These are phyloP conservation scores for Timandra comae DNA, from an alignment of 2,888 invertebrate genomes.

Conservation along the genomic window DNA sequence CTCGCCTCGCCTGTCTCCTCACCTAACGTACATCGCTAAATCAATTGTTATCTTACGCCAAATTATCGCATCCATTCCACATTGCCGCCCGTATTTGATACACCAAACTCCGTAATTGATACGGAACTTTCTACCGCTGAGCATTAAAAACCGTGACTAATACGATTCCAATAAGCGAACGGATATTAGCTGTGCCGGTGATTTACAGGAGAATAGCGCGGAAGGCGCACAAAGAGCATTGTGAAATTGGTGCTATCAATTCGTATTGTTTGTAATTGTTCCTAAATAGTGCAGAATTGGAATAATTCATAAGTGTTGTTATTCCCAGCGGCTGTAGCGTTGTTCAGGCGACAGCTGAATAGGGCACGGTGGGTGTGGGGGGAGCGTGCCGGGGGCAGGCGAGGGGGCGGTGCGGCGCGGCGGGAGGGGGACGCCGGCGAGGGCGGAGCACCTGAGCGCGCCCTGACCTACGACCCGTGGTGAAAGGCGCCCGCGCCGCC, in stretches of 20 bases:
- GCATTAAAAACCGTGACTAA: slow-evolving; percentile 25
- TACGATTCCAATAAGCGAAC: slow-evolving; percentile 24
- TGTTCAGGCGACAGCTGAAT: slow-evolving; percentile 68
- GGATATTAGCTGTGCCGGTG: slow-evolving; percentile 23
- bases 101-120: slow-evolving; percentile 18
- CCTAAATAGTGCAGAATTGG: slow-evolving; percentile 57
- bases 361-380: slow-evolving; percentile 57
- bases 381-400: slow-evolving; percentile 32
- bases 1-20: slow-evolving; percentile 29
- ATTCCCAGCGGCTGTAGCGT: slow-evolving; percentile 59
- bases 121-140: slow-evolving; percentile 32
- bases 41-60: slow-evolving; percentile 57
- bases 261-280: slow-evolving; percentile 72
- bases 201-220: slow-evolving; percentile 32
- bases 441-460: slow-evolving; percentile 76
- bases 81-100: slow-evolving; percentile 31
- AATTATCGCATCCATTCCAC: slow-evolving; percentile 49
- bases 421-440: slow-evolving; percentile 28
- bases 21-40: slow-evolving; percentile 39
- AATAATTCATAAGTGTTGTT: slow-evolving; percentile 71
- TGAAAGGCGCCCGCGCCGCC: slow-evolving; percentile 70
- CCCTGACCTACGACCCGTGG: slow-evolving; percentile 75
- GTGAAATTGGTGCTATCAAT: slow-evolving; percentile 62
- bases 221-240: slow-evolving; percentile 57
- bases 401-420: slow-evolving; percentile 35